Conservation (phyloP, 2,888 invertebrate species). For the Sarcophaga subvicina region DNA sequence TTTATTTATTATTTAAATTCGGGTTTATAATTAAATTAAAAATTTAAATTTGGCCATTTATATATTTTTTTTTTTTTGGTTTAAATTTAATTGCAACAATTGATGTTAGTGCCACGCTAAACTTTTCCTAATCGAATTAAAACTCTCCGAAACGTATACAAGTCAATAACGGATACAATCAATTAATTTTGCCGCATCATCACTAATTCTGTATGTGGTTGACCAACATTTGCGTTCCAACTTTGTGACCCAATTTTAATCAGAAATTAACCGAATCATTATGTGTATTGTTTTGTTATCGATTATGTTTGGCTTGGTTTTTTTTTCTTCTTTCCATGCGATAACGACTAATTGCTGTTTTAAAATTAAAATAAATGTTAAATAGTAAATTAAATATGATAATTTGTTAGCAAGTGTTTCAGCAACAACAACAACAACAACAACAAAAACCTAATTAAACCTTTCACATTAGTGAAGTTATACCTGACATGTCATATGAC, state of each 20-base stretch:
- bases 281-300: slow-evolving; percentile 20
- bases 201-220: slow-evolving; percentile 27
- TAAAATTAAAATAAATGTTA: neutral
- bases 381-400: neutral
- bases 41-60: neutral
- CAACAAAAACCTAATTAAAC: too few species aligned
- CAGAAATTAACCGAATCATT: slow-evolving; percentile 13
- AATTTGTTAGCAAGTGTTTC: neutral
- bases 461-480: too few species aligned
- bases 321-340: neutral
- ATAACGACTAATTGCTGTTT: slow-evolving; percentile 26
- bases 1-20: neutral
- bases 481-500: too few species aligned
- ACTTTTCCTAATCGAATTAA: neutral
- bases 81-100: neutral
- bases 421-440: neutral
- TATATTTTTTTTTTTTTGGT: neutral
- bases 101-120: neutral
- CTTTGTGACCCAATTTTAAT: slow-evolving; percentile 37
- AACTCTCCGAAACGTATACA: neutral
- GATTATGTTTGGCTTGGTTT: neutral
- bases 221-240: neutral
- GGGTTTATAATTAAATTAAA: too few species aligned
- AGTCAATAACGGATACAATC: neutral
- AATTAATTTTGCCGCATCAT: slow-evolving; percentile 35